Conservation (phyloP, 2,797 vertebrate species). For the Oreonectes daqikongensis region DNA sequence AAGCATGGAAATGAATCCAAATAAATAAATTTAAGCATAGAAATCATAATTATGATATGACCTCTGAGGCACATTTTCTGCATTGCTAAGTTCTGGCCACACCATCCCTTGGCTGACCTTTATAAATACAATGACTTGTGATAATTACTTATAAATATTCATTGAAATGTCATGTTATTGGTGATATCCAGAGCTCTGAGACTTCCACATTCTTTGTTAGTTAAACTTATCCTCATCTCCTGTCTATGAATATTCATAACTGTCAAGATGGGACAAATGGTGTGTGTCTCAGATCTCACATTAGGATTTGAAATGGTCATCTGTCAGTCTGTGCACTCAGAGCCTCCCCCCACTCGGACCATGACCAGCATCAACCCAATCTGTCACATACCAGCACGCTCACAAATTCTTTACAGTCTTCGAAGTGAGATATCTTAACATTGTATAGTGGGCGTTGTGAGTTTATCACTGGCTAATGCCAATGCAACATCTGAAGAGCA, state of each 20-base stretch:
- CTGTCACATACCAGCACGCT: constrained; percentile 37
- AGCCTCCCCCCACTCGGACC: constrained; percentile 26
- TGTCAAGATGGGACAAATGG: constrained; percentile 50
- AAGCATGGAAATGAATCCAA: constrained; percentile 12
- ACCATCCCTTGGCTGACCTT: constrained; percentile 23
- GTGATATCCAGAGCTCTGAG: constrained; percentile 47
- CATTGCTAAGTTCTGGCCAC: background rate
- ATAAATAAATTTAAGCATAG: constrained; percentile 32
- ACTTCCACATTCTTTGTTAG: constrained; percentile 45
- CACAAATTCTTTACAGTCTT: background rate
- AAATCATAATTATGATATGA: constrained; percentile 45
- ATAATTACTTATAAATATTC: constrained; percentile 47
- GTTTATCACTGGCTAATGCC: background rate
- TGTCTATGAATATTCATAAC: constrained; percentile 66
- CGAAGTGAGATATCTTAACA: background rate
- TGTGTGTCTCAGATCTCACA: constrained; percentile 45
- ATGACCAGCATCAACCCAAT: constrained; percentile 36
- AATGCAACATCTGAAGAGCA: background rate
- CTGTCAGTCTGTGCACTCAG: constrained; percentile 49
- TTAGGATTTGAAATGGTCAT: constrained; percentile 60
- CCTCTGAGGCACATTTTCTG: constrained; percentile 21
- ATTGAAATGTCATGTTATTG: constrained; percentile 50
- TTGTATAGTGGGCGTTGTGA: background rate
- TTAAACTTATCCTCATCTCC: constrained; percentile 59
- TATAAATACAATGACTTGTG: constrained; percentile 37